Conservation (phyloP, 2,113 vertebrate genomes). For the Herpailurus yagouaroundi region DNA sequence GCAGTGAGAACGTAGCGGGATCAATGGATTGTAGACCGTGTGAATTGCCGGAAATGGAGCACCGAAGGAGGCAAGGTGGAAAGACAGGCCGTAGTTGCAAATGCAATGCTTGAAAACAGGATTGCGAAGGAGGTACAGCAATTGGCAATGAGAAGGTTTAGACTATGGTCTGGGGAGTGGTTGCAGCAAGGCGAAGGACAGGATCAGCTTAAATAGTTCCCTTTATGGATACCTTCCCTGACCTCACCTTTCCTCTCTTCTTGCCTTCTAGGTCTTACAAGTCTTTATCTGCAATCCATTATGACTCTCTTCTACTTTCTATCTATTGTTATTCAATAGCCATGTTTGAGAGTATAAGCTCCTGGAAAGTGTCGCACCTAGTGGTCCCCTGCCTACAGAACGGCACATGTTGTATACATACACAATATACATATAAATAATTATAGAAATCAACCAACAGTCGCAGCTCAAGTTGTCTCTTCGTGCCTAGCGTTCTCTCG, state of each 20-base stretch:
- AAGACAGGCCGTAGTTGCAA: background rate
- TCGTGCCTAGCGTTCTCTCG: background rate
- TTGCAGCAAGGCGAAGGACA: background rate
- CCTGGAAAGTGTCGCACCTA: background rate
- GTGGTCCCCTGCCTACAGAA: background rate
- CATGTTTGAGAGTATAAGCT: background rate
- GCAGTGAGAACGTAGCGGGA: background rate
- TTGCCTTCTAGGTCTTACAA: background rate
- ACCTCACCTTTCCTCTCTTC: background rate
- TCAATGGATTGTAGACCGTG: background rate
- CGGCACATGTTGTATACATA: background rate
- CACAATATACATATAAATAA: background rate
- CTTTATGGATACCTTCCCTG: background rate
- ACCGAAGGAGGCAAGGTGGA: background rate
- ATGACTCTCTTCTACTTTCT: background rate
- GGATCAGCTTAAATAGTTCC: background rate
- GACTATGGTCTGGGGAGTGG: background rate
- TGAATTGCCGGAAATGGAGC: background rate
- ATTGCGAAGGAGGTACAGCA: background rate
- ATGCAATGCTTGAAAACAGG: background rate
- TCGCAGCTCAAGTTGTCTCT: background rate
- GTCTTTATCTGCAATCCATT: background rate
- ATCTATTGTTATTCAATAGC: background rate
- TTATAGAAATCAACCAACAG: background rate
- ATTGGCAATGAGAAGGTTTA: background rate